Base-by-base conservation (phyloP, 2,888 invertebrate species). In the Lithophane ornitopus region DNA sequence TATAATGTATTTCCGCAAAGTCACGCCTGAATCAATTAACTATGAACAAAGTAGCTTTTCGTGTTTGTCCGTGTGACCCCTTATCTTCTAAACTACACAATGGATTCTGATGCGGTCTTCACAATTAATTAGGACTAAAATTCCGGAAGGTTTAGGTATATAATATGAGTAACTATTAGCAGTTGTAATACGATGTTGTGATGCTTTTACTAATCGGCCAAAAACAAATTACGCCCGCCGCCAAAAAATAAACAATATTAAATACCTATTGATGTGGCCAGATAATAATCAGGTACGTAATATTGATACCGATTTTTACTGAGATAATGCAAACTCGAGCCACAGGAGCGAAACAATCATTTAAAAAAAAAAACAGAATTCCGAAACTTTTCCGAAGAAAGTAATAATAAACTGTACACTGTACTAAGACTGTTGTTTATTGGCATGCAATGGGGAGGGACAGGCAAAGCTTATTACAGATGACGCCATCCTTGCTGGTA, bases 231-330 rank as follows among this genome's bases (percentile, higher is more conserved):
- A 76, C 3, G 1, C 19, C 12, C 26, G 28, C n/a, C 28, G 44
- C 7, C 4, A 26, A 39, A 22, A 49, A 41, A 22, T 12, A 74
- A 59, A 49, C 76, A 74, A 76, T 52, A 76, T 8, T 16, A n/a
- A 73, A 58, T 28, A 39, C 22, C 19, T 52, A 71, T n/a, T 34
- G 83, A 80, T 80, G 34, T 34, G 28, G 58, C 19, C 26, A 70
- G 65, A 69, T 70, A 26, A n/a, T 62, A 16, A 63, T 56, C 49
- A 11, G 6, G 8, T 63, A 44, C 39, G 41, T 46, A 58, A 58
- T 22, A 34, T 46, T 58, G 28, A 68, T 71, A 67, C 16, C 22
- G 12, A 68, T 46, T 59, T 70, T 61, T 49, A 71, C 54, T 71
- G 12, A 41, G 49, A 70, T 80, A 70, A 39, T 58, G 16, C 7